phyloP scores from a whole-genome alignment of 2,888 invertebrate genomes.

The Torymus texanus region DNA sequence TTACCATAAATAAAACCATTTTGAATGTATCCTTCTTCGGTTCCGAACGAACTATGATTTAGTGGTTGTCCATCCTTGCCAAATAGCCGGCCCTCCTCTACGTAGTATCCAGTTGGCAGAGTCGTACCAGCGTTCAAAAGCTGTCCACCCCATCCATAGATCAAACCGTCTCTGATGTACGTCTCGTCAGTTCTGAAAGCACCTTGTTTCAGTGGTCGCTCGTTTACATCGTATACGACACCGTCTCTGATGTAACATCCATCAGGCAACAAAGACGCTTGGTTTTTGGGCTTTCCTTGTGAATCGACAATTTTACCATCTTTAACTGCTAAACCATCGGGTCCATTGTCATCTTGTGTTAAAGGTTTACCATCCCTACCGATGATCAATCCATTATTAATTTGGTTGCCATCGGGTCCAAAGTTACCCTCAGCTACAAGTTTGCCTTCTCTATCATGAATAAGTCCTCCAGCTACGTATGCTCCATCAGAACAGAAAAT shows the following conservation, averaged over 20 bases:
- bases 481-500: slow-evolving; percentile 71
- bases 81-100: slow-evolving; percentile 68
- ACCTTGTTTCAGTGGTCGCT: slow-evolving; percentile 67
- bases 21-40: slow-evolving; percentile 67
- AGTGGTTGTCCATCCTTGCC: slow-evolving; percentile 69
- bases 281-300: slow-evolving; percentile 66
- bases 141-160: slow-evolving; percentile 71
- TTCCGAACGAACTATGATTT: slow-evolving; percentile 70
- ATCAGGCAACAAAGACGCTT: slow-evolving; percentile 68
- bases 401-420: slow-evolving; percentile 71
- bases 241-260: slow-evolving; percentile 71
- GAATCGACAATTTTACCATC: slow-evolving; percentile 70
- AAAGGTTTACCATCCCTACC: slow-evolving; percentile 69
- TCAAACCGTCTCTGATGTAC: slow-evolving; percentile 70
- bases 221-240: slow-evolving; percentile 67
- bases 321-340: slow-evolving; percentile 67
- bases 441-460: slow-evolving; percentile 68
- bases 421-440: slow-evolving; percentile 67
- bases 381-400: slow-evolving; percentile 69
- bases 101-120: slow-evolving; percentile 66
- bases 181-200: slow-evolving; percentile 70
- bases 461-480: slow-evolving; percentile 67
- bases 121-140: slow-evolving; percentile 68
- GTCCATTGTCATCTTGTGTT: slow-evolving; percentile 70
- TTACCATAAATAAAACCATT: slow-evolving; percentile 70